Base-by-base conservation (phyloP, 2,888 invertebrate species). In the Lottia gigantea region DNA sequence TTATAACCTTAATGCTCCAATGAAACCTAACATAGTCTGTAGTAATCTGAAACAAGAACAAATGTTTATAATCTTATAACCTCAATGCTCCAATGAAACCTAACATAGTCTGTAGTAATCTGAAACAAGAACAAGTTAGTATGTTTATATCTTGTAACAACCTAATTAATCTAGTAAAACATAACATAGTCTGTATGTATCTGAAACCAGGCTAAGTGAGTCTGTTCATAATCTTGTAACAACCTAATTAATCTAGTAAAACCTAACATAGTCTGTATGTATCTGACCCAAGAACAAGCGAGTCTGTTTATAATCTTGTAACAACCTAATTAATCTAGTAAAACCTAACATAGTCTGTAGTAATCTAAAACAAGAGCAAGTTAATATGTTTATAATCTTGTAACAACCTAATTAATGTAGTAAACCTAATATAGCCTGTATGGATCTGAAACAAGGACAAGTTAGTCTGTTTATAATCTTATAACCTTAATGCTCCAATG, bases 51-150 rank as follows among this genome's bases (percentile, higher is more conserved):
- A 31, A 31, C 31, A 31, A 31, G 2, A 31, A 31, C 31, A 31
- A 31, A 6, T 93, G 94, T 76, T 91, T 90, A 8, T 91, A 85
- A 1, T 88, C 83, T 46, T 88, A 88, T n/a, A 95, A 85, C 0
- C 91, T 86, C 72, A 94, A 92, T 15, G 95, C 88, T 82, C 91
- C 91, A 1, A 93, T 91, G 83, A 94, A 94, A 11, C 94, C 94
- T 66, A 91, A 82, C 67, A 92, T 87, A 87, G 82, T 92, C 90
- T 71, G 92, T 81, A 78, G 83, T 83, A 62, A 80, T 67, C 69
- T 88, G 86, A 19, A 76, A 72, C 62, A 72, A 64, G 64, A 64
- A 66, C 23, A 66, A 46, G 31, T 31, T 31, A 31, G 31, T 31
- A 2, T 31, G 31, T 31, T 31, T 31, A 31, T 31, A 31, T 31